Evolutionary conservation across 2,113 vertebrate genomes (phyloP).

Genomic region (Corythornis cristatus): DNA sequence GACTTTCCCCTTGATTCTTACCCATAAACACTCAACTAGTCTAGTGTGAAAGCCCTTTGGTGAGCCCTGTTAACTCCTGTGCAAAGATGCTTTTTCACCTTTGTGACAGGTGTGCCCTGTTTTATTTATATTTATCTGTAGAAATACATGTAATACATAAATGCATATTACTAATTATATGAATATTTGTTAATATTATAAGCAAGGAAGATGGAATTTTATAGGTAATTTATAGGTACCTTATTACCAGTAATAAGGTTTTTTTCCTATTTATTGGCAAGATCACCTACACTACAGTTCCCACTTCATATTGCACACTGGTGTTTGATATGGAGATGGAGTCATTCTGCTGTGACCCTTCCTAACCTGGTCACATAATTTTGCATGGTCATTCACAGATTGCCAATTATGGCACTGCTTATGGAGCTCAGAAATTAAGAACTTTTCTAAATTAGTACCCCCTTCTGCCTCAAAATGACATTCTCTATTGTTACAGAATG

Average conservation of each 20-base stretch:
- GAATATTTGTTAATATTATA: neutral
- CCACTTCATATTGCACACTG: slow-evolving; percentile 2
- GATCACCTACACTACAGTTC: neutral
- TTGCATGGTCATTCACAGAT: neutral
- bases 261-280: neutral
- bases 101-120: neutral
- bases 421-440: slow-evolving; percentile 17
- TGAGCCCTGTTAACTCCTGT: neutral
- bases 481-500: slow-evolving; percentile 19
- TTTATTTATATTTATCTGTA: neutral
- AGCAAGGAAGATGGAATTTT: neutral
- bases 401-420: neutral
- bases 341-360: slow-evolving; percentile 13
- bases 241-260: neutral
- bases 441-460: neutral
- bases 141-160: neutral
- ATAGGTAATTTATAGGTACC: neutral
- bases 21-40: neutral
- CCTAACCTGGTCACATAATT: slow-evolving; percentile 9
- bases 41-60: neutral
- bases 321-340: neutral
- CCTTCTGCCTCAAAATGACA: slow-evolving; percentile 15
- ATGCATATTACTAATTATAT: neutral
- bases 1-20: neutral
- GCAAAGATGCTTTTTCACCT: neutral